These are phyloP conservation scores for Danio tinwini DNA, from an alignment of 2,797 vertebrate genomes.

Conservation along the genomic window DNA sequence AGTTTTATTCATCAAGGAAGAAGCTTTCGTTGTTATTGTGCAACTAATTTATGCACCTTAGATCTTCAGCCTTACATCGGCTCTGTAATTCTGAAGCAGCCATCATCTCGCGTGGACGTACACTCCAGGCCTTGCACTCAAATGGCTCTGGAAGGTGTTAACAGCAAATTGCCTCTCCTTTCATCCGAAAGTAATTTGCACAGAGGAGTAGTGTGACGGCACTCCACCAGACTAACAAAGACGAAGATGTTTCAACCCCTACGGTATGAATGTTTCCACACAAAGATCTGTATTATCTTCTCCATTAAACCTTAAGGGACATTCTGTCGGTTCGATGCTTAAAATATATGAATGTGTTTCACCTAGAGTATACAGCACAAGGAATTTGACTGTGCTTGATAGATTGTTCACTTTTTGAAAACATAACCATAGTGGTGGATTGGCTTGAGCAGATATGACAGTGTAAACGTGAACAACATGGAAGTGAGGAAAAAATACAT, in stretches of 20 bases:
- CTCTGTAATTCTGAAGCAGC: not conserved
- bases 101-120: not conserved
- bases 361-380: conserved; percentile 10
- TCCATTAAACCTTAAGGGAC: conserved; percentile 19
- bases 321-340: not conserved
- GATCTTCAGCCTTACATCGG: not conserved
- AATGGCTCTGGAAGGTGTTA: conserved; percentile 30
- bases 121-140: too few species aligned
- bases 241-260: conserved; percentile 10
- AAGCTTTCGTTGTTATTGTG: not conserved
- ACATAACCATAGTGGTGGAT: conserved; percentile 1
- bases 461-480: not conserved
- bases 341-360: conserved; percentile 31
- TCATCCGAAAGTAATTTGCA: conserved; percentile 37
- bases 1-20: not conserved
- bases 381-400: not conserved
- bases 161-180: conserved; percentile 34
- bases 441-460: conserved; percentile 18
- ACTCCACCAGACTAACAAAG: conserved; percentile 2
- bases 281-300: not conserved
- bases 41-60: not conserved
- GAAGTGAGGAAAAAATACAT: not conserved
- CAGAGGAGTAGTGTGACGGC: not conserved
- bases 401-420: not conserved
- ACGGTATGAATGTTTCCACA: conserved; percentile 43